phyloP scores from a whole-genome alignment of 2,888 invertebrate species.

The Drosophila flavopinicola region DNA sequence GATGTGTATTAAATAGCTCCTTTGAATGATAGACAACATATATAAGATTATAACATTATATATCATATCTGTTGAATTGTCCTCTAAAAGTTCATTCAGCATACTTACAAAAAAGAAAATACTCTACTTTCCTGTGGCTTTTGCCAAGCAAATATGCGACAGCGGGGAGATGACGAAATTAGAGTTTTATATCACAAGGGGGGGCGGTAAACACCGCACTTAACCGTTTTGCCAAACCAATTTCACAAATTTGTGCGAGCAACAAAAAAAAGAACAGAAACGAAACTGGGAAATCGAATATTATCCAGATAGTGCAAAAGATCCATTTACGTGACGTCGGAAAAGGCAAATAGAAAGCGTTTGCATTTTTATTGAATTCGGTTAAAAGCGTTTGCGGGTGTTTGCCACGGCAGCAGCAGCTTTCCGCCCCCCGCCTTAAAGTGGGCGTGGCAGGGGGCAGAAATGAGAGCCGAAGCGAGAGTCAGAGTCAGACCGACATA shows the following conservation, averaged over 20 bases:
- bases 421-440: not conserved
- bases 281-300: conserved; percentile 61
- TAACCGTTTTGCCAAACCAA: conserved; percentile 58
- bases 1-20: too few relatives aligned
- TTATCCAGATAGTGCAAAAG: conserved; percentile 68
- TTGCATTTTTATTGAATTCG: conserved; percentile 75
- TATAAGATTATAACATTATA: too few relatives aligned
- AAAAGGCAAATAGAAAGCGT: conserved; percentile 70
- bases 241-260: conserved; percentile 45
- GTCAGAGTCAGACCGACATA: conserved; percentile 65
- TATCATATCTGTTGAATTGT: too few relatives aligned
- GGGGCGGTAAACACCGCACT: conserved; percentile 18
- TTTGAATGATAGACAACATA: too few relatives aligned
- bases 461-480: conserved; percentile 1
- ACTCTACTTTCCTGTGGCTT: not conserved
- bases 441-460: conserved; percentile 1
- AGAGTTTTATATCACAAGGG: conserved; percentile 44
- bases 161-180: conserved; percentile 46
- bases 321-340: conserved; percentile 75
- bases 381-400: conserved; percentile 20
- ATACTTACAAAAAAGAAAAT: too few relatives aligned
- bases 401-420: not conserved
- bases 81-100: too few relatives aligned
- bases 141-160: conserved; percentile 18
- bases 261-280: not conserved